phyloP scores from a whole-genome alignment of 2,888 invertebrate species.

The Dryomyza anilis region DNA sequence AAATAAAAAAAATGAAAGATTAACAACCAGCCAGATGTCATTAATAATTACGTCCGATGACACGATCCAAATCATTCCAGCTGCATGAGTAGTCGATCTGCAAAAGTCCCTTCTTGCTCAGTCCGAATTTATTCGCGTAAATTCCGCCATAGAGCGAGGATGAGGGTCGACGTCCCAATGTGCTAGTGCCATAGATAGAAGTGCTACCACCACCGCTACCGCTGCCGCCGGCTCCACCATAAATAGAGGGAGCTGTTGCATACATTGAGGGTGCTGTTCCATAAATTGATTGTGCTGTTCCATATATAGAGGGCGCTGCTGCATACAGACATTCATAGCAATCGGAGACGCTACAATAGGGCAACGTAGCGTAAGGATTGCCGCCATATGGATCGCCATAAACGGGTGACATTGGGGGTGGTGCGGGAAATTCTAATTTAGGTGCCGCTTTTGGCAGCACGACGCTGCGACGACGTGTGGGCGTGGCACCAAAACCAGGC shows the following conservation, averaged over 20 bases:
- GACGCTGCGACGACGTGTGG: conserved; percentile 48
- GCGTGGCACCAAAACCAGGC: conserved; percentile 47
- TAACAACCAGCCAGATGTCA: neutral
- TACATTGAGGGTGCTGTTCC: no score
- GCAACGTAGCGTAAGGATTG: conserved; percentile 55
- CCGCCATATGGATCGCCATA: conserved; percentile 53
- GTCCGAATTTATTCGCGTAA: conserved; percentile 64
- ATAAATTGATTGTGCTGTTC: no score
- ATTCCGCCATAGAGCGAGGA: conserved; percentile 58
- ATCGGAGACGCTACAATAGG: conserved; percentile 55
- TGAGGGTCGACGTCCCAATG: conserved; percentile 39
- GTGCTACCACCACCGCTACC: conserved; percentile 33
- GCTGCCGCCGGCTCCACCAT: conserved; percentile 40
- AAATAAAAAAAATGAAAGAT: neutral
- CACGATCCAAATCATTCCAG: conserved; percentile 80
- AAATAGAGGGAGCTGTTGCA: conserved; percentile 9
- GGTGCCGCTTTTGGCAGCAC: conserved; percentile 54
- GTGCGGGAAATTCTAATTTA: conserved; percentile 57
- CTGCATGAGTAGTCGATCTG: conserved; percentile 84
- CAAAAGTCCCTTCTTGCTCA: conserved; percentile 78
- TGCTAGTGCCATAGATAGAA: conserved; percentile 38
- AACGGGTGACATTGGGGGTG: conserved; percentile 47
- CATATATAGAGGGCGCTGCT: conserved; percentile 48
- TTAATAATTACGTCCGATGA: conserved; percentile 62
- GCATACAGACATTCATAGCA: conserved; percentile 54